Evolutionary conservation across 92 coral and sea anemone genomes (phyloP), one percentile per base, ranked within the genome.

Genomic region (Porites lobata): DNA sequence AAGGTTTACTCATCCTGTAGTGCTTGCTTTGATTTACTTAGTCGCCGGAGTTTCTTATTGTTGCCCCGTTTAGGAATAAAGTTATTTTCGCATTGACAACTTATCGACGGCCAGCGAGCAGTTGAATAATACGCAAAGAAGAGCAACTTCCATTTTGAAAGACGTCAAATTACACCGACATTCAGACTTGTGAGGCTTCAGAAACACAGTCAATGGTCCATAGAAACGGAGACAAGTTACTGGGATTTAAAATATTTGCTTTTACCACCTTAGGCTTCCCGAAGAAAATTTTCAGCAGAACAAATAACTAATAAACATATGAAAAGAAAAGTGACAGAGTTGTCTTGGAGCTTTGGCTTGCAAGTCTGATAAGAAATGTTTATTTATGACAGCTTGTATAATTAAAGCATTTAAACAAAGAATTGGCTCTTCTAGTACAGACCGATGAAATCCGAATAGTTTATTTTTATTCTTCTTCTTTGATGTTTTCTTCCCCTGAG

Each of bases 251-350:
- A 82, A 58, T 69, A 51, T 72, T 70, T 82, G 68, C 69, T 70
- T 56, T 56, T 21, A 2, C 68, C 78, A 82, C 47, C 47, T 53
- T 2, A 38, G 21, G 29, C n/a, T 72, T 19, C 21, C 12, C 50
- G 17, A 11, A 76, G 51, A 32, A 72, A 20, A 22, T 22, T 70
- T 17, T 82, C 61, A 38, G 12, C 14, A 56, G 38, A 2, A 62
- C 64, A 82, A 82, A 82, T 21, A 82, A 14, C 69, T 69, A 20
- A 82, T 82, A 47, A 38, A 6, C 77, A 82, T 82, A 82, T 29
- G 70, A 82, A 69, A 80, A 43, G 86, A 38, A 69, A 71, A 3
- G 24, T 54, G 77, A 58, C 75, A n/a, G 14, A 7, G 69, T 56
- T 70, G 86, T 63, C 78, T 8, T 52, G 59, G 8, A 7, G 78